A percentile compares a stretch with the other conserved stretches of the same genome.
Conservation (phyloP, 2,888 invertebrate species). For the Sphaeridia pumilis region DNA sequence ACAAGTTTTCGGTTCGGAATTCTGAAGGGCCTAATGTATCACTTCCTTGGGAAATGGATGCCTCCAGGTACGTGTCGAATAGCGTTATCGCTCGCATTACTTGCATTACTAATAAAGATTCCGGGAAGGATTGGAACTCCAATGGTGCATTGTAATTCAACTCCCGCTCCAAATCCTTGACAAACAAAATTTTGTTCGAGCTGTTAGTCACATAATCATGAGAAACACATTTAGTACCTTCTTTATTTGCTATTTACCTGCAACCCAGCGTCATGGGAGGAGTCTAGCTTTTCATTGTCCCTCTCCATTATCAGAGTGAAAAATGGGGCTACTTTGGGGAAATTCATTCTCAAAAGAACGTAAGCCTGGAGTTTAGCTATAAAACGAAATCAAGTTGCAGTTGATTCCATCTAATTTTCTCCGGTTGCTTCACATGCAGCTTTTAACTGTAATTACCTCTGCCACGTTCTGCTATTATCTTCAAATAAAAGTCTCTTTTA, state of each 20-base stretch:
- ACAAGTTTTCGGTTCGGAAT: conserved; percentile 70
- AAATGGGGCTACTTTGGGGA: conserved; percentile 64
- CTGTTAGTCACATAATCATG: no score
- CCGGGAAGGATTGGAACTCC: conserved; percentile 40
- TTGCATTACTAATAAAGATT: conserved; percentile 60
- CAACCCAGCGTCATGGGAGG: conserved; percentile 56
- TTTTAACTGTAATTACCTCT: conserved; percentile 50
- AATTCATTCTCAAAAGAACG: conserved; percentile 68
- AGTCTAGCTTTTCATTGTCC: conserved; percentile 52
- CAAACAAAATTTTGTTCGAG: no score
- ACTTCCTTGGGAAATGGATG: conserved; percentile 46
- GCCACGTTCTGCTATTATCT: conserved; percentile 65
- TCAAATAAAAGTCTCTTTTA: conserved; percentile 55
- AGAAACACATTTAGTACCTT: no score
- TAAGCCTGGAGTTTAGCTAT: conserved; percentile 62
- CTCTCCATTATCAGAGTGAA: conserved; percentile 62
- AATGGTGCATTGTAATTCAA: conserved; percentile 51
- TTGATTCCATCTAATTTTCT: no score
- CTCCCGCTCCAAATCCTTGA: conserved; percentile 59
- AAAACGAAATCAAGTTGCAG: no score
- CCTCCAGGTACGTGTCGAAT: conserved; percentile 76
- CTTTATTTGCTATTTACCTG: no score
- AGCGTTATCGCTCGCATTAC: conserved; percentile 66
- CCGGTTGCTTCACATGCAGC: no score
- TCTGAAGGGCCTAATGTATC: conserved; percentile 45